Evolutionary conservation across 2,888 invertebrate species (phyloP).

Genomic region (Leucoma salicis): DNA sequence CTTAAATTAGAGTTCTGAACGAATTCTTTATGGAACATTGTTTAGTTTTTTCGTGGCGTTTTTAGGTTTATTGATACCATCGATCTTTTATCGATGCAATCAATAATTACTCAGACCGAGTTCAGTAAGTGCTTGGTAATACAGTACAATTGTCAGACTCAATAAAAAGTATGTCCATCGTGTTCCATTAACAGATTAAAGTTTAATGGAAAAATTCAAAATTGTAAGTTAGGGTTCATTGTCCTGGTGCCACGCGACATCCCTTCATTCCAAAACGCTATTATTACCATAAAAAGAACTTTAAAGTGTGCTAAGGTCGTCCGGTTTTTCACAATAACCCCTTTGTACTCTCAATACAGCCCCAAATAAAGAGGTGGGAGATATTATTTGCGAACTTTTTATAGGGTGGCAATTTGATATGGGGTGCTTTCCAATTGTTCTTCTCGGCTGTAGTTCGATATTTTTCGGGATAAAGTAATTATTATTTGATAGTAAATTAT

Average conservation of each 20-base stretch:
- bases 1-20: no score
- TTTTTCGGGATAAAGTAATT: constrained; percentile 21
- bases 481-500: constrained; percentile 25
- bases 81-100: no score
- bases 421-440: constrained; percentile 17
- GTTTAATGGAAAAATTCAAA: constrained; percentile 17
- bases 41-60: no score
- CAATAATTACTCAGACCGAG: no score
- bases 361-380: constrained; percentile 24
- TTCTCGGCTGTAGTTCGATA: constrained; percentile 16
- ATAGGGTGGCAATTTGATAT: constrained; percentile 36
- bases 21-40: no score
- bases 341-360: constrained; percentile 17
- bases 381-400: no score
- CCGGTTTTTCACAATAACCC: constrained; percentile 29
- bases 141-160: background rate
- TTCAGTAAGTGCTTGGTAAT: constrained; percentile 1
- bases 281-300: constrained; percentile 51
- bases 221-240: constrained; percentile 53
- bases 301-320: constrained; percentile 44
- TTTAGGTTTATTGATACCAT: no score
- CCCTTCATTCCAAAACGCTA: constrained; percentile 50
- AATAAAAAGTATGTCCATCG: background rate
- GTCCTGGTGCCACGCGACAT: constrained; percentile 67
- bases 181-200: constrained; percentile 29